These are phyloP conservation scores for Frankliniella fusca DNA, from an alignment of 2,888 invertebrate species.

Conservation along the genomic window DNA sequence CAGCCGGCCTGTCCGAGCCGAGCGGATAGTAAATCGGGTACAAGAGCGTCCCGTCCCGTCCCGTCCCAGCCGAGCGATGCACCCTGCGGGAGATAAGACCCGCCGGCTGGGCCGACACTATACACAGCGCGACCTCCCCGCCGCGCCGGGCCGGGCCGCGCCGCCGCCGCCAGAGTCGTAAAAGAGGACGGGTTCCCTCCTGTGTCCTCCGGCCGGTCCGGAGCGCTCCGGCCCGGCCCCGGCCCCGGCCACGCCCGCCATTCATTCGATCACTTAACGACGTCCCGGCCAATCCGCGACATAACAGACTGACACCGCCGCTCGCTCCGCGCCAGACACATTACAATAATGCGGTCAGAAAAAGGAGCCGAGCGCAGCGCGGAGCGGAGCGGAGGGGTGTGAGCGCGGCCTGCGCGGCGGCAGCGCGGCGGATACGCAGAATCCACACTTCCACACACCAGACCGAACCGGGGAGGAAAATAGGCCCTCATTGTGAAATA, in stretches of 20 bases:
- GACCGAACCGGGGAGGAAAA: not conserved
- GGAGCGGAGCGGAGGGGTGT: slow-evolving; percentile 9
- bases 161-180: too few relatives aligned
- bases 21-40: too few relatives aligned
- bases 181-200: too few relatives aligned
- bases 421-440: not conserved
- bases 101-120: too few relatives aligned
- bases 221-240: not conserved
- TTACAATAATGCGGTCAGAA: not conserved
- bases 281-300: not conserved
- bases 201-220: not conserved
- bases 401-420: too few relatives aligned
- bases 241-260: not conserved
- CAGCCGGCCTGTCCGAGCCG: too few relatives aligned
- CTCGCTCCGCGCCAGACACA: not conserved
- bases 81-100: too few relatives aligned
- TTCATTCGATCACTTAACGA: not conserved
- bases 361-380: not conserved
- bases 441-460: slow-evolving; percentile 11
- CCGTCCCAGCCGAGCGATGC: too few relatives aligned
- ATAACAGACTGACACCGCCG: not conserved
- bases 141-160: too few relatives aligned
- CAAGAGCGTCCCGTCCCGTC: too few relatives aligned
- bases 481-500: not conserved
- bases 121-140: too few relatives aligned